Evolutionary conservation across 2,888 invertebrate genomes (phyloP), one percentile per base, ranked within the genome.

Genomic region (Drosophila antonietae): DNA sequence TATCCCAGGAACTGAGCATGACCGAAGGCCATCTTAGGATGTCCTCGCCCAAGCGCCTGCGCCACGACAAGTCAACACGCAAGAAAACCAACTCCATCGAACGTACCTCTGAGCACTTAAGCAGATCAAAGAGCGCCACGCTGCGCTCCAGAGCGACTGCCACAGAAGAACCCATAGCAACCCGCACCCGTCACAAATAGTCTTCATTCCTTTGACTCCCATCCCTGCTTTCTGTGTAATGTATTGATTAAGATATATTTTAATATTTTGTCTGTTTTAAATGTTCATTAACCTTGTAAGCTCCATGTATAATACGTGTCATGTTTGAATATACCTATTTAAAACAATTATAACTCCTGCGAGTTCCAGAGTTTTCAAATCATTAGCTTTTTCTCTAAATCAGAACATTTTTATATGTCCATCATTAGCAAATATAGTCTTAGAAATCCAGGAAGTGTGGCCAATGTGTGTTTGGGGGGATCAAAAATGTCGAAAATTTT

Each of bases 1-100:
- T 89, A 63, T 91, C 90, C n/a, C 78, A 86, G 37, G 91, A 91
- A 52, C 51, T 82, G 46, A 81, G 81, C 39, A 68, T 83, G 71
- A 83, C 72, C 33, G 80, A 77, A n/a, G 71, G 73, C 0, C 68
- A 80, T 12, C 56, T 56, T 1, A 80, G 73, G 39, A n/a, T 67
- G 39, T 69, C 88, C 20, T 82, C 86, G 1, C 85, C 89, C 2
- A 89, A 86, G 68, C 81, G 75, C 5, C 35, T 63, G 20, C 80
- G 72, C 9, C 60, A 65, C 41, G 77, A 77, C 18, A 69, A 57
- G 35, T 2, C 43, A n/a, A 33, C 53, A 2, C 43, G 20, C 20
- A 61, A 28, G 9, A 62, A 65, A 10, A 28, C 56, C 18, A 52
- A n/a, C 9, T 14, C 63, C 20, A 31, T 12, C 28, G 68, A 63